A percentile compares a stretch with the other conserved stretches of the same genome.
These are phyloP conservation scores for Machimus atricapillus DNA, from an alignment of 2,888 invertebrate genomes.

Conservation along the genomic window DNA sequence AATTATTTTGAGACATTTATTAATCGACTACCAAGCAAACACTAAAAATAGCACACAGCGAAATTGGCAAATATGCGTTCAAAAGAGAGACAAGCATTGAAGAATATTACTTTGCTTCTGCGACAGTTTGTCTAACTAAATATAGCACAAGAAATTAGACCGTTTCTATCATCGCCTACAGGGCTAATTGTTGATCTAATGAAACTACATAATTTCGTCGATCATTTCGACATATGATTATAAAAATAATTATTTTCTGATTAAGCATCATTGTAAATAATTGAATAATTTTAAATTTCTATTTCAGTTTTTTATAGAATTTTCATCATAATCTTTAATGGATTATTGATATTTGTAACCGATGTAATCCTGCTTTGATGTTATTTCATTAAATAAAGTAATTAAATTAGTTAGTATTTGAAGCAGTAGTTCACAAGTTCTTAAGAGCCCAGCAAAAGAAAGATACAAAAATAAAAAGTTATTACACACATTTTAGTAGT, in stretches of 20 bases:
- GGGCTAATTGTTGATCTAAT: neutral
- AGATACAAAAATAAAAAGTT: too few species aligned
- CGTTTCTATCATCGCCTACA: neutral
- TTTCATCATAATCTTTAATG: too few species aligned
- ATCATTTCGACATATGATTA: neutral
- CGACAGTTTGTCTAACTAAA: neutral
- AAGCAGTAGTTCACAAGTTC: too few species aligned
- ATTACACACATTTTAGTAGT: too few species aligned
- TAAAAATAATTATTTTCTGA: neutral
- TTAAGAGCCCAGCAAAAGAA: too few species aligned
- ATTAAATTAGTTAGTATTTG: too few species aligned
- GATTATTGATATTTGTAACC: too few species aligned
- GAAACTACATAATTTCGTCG: neutral
- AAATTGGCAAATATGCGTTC: neutral
- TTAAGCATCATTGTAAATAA: too few species aligned
- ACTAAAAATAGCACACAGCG: neutral
- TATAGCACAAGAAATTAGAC: neutral
- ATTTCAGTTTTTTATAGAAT: neutral
- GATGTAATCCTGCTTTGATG: too few species aligned
- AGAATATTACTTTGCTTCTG: neutral
- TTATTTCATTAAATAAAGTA: too few species aligned
- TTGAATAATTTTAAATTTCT: neutral
- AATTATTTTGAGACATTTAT: neutral
- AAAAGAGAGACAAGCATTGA: neutral
- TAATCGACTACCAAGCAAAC: neutral